phyloP scores from a whole-genome alignment of 1,140 invertebrate genomes.

The Helicoverpa zea region DNA sequence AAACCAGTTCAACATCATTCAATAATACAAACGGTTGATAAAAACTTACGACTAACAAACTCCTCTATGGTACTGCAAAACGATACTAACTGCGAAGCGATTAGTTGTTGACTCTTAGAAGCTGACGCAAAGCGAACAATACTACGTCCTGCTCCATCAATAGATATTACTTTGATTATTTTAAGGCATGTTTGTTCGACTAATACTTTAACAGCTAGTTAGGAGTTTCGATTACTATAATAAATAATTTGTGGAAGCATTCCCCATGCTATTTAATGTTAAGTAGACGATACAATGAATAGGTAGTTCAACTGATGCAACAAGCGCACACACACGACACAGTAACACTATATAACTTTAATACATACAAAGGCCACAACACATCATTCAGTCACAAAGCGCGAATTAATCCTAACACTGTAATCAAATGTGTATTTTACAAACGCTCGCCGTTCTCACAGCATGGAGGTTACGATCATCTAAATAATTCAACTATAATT shows the following conservation, averaged over 20 bases:
- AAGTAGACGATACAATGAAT: conserved; percentile 70
- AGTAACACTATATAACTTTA: conserved; percentile 73
- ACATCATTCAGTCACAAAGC: conserved; percentile 86
- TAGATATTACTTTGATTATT: conserved; percentile 62
- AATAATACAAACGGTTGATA: conserved; percentile 84
- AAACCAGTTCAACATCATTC: conserved; percentile 76
- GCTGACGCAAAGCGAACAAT: conserved; percentile 68
- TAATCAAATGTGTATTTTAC: conserved; percentile 65
- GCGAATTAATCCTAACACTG: conserved; percentile 64
- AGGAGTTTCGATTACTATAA: conserved; percentile 66
- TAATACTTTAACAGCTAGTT: conserved; percentile 76
- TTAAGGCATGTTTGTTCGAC: conserved; percentile 76
- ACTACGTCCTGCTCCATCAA: conserved; percentile 43
- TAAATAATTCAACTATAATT: conserved; percentile 62
- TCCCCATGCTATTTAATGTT: conserved; percentile 61
- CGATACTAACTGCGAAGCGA: conserved; percentile 73
- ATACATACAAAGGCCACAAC: conserved; percentile 86
- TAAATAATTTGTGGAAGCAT: conserved; percentile 76
- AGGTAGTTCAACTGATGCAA: conserved; percentile 75
- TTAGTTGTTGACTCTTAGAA: conserved; percentile 60
- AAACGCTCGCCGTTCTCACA: conserved; percentile 59
- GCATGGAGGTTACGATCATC: conserved; percentile 50
- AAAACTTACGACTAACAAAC: conserved; percentile 84
- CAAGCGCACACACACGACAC: conserved; percentile 80
- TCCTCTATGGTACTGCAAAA: conserved; percentile 67